Percentiles rank a stretch among this genome's conserved stretches.
phyloP scores from a whole-genome alignment of 2,888 invertebrate genomes.

The Steinernema hermaphroditum region DNA sequence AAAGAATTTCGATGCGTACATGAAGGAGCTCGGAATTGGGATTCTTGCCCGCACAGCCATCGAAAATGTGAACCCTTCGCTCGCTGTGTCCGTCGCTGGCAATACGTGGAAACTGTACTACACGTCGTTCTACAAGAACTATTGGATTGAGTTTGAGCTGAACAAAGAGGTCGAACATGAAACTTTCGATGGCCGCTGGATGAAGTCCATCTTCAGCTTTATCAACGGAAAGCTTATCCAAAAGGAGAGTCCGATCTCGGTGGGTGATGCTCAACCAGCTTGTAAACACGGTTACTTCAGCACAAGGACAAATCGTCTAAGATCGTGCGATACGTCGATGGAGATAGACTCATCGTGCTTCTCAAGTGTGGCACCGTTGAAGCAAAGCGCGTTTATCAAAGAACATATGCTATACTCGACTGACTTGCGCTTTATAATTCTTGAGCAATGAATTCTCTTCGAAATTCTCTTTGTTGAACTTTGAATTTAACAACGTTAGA shows the following conservation, averaged over 20 bases:
- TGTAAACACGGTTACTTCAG: conserved; percentile 31
- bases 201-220: conserved; percentile 44
- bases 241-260: conserved; percentile 48
- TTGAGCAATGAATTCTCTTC: too few relatives aligned
- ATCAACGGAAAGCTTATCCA: conserved; percentile 52
- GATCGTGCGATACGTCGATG: conserved; percentile 50
- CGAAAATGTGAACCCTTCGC: conserved; percentile 51
- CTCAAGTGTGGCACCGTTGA: conserved; percentile 46
- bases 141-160: conserved; percentile 41
- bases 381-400: not conserved
- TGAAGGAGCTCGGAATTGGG: conserved; percentile 56
- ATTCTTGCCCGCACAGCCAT: conserved; percentile 54
- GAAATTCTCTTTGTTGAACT: too few relatives aligned
- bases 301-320: conserved; percentile 44
- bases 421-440: too few relatives aligned
- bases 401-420: too few relatives aligned
- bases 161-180: conserved; percentile 9
- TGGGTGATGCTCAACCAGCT: not conserved
- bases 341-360: conserved; percentile 44
- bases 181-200: conserved; percentile 54
- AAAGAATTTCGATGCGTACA: conserved; percentile 58
- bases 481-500: too few relatives aligned
- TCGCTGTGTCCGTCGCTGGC: conserved; percentile 43
- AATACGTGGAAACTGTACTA: conserved; percentile 47
- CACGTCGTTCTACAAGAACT: conserved; percentile 51